Percentiles rank a stretch among this genome's conserved stretches.
phyloP scores from a whole-genome alignment of 2,888 invertebrate species.

The Cantharis rufa region DNA sequence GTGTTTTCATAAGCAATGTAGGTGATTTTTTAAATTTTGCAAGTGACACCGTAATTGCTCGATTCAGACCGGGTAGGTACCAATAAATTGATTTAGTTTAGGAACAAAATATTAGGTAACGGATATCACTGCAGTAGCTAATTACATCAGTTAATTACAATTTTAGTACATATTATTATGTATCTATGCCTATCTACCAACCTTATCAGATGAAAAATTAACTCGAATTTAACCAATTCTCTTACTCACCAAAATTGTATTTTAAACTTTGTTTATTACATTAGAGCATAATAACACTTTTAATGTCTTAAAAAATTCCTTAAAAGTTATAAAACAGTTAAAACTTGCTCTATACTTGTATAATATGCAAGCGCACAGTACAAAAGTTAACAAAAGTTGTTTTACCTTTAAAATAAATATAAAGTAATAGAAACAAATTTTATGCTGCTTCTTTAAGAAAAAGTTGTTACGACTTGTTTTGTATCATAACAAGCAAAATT shows the following conservation, averaged over 20 bases:
- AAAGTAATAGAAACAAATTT: neutral
- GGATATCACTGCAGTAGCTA: too few species aligned
- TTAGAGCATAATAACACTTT: neutral
- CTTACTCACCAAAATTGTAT: neutral
- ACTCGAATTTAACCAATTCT: neutral
- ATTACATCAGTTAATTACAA: too few species aligned
- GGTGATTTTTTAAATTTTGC: neutral
- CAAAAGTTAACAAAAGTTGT: neutral
- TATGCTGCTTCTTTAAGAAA: neutral
- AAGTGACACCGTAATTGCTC: too few species aligned
- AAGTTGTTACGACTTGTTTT: neutral
- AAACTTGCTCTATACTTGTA: neutral
- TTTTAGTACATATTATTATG: too few species aligned
- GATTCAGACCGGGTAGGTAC: too few species aligned
- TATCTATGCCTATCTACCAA: too few species aligned
- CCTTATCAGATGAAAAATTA: too few species aligned
- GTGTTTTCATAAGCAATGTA: neutral
- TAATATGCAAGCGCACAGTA: too few species aligned
- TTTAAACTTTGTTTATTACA: neutral
- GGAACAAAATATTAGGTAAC: too few species aligned
- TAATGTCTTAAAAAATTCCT: neutral
- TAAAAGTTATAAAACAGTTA: neutral
- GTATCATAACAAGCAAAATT: neutral
- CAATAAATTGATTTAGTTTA: too few species aligned
- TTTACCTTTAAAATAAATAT: neutral